These are phyloP conservation scores for Garrulus glandarius DNA, from an alignment of 2,797 vertebrate genomes.

Conservation along the genomic window DNA sequence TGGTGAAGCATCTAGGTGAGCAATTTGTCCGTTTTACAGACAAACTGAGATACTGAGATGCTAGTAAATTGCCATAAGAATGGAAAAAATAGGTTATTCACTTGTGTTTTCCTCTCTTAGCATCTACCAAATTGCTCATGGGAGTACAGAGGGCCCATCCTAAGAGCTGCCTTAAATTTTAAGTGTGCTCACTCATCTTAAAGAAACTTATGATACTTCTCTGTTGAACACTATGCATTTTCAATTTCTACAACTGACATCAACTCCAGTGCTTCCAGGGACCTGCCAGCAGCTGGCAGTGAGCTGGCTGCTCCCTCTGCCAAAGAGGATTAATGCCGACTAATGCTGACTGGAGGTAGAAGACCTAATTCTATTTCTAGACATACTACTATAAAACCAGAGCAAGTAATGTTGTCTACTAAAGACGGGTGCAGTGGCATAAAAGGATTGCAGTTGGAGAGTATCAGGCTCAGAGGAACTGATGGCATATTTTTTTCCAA, in stretches of 20 bases:
- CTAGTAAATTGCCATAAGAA: not conserved
- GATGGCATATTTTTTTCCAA: not conserved
- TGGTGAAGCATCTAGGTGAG: not conserved
- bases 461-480: not conserved
- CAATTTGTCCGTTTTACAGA: not conserved
- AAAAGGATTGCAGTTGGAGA: not conserved
- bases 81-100: not conserved
- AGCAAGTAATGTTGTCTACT: not conserved
- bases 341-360: not conserved
- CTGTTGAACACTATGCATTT: not conserved
- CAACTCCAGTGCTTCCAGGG: not conserved
- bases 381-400: not conserved
- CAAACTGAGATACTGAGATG: not conserved
- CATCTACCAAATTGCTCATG: not conserved
- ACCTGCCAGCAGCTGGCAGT: not conserved
- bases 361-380: conserved; percentile 17
- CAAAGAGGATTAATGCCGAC: not conserved
- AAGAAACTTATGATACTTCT: not conserved
- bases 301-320: not conserved
- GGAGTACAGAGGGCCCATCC: not conserved
- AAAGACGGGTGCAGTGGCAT: not conserved
- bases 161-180: not conserved
- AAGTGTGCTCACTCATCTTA: not conserved
- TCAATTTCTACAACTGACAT: not conserved
- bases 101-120: not conserved